phyloP scores from a whole-genome alignment of 2,888 invertebrate genomes.

The Stomorhina lunata region DNA sequence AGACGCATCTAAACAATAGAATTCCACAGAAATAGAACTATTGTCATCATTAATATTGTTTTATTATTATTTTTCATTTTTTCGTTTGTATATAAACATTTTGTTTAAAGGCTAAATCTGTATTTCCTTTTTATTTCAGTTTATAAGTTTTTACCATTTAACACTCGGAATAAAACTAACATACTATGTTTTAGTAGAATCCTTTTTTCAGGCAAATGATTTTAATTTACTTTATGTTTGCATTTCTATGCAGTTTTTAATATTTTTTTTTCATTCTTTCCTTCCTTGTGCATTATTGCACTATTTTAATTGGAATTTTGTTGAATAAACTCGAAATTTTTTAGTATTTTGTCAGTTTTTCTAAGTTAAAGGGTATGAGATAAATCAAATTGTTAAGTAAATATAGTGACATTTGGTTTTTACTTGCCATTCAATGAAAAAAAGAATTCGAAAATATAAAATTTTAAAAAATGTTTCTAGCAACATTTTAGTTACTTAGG shows the following conservation, averaged over 20 bases:
- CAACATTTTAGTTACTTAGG: no score
- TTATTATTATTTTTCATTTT: slow-evolving; percentile 9
- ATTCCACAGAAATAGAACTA: neutral
- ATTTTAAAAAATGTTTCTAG: no score
- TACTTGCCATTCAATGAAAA: no score
- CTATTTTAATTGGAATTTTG: slow-evolving; percentile 47
- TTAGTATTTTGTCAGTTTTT: neutral
- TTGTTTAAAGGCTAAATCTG: slow-evolving; percentile 41
- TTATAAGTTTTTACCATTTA: no score
- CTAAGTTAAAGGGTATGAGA: neutral
- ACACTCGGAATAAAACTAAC: no score
- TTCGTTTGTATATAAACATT: neutral
- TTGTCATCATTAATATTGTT: slow-evolving; percentile 45
- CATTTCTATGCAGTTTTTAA: slow-evolving; percentile 11
- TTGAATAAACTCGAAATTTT: slow-evolving; percentile 16
- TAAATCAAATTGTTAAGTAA: neutral
- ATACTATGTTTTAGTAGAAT: neutral
- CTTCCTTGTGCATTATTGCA: slow-evolving; percentile 1
- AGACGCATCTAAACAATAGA: neutral
- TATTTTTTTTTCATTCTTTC: neutral
- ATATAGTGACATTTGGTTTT: neutral
- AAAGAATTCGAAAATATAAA: no score
- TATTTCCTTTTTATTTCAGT: no score
- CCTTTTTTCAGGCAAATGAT: slow-evolving; percentile 3
- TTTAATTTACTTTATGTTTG: slow-evolving; percentile 19